A percentile compares a stretch with the other conserved stretches of the same genome.
These are phyloP conservation scores for Diachrysia chrysitis DNA, from an alignment of 2,888 invertebrate species.

Conservation along the genomic window DNA sequence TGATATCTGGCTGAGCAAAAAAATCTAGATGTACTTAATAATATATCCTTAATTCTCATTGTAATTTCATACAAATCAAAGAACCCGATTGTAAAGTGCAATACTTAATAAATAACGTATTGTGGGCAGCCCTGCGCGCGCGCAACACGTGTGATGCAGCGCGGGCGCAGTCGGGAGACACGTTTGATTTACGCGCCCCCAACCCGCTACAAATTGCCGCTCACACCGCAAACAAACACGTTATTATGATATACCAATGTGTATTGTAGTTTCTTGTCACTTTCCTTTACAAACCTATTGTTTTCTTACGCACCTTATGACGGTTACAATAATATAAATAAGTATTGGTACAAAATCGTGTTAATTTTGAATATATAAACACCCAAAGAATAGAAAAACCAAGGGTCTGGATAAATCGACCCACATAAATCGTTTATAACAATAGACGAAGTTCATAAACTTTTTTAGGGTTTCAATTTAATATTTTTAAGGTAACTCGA, in stretches of 20 bases:
- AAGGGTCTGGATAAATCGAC: too few relatives aligned
- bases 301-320: background rate
- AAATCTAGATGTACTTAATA: too few relatives aligned
- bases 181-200: conserved; percentile 82
- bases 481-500: too few relatives aligned
- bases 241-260: conserved; percentile 60
- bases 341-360: background rate
- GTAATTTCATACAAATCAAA: too few relatives aligned
- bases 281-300: background rate
- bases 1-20: too few relatives aligned
- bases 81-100: too few relatives aligned
- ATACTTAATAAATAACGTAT: background rate
- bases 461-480: too few relatives aligned
- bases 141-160: conserved; percentile 75
- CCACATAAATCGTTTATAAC: too few relatives aligned
- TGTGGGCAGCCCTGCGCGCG: conserved; percentile 62
- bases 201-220: conserved; percentile 73
- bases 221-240: conserved; percentile 72
- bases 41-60: too few relatives aligned
- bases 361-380: background rate
- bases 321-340: background rate
- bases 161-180: conserved; percentile 65
- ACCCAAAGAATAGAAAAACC: too few relatives aligned
- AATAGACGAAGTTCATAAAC: too few relatives aligned
- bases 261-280: conserved; percentile 16